Evolutionary conservation across 2,797 vertebrate species (phyloP).

Genomic region (Sitta carolinensis): DNA sequence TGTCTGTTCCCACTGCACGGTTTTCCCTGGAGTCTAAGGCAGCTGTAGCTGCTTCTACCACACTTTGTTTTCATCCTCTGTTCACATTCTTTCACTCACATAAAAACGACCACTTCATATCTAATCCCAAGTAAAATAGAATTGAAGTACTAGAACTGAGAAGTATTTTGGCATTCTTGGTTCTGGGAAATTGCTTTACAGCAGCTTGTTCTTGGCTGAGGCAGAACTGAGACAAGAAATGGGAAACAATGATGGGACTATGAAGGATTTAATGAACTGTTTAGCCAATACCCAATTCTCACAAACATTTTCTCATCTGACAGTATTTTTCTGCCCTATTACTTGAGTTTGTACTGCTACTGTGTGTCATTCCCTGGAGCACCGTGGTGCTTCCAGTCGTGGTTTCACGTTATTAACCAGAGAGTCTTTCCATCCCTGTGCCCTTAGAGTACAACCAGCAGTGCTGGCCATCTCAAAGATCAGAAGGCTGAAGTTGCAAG

Average conservation of each 20-base stretch:
- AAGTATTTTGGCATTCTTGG: not conserved
- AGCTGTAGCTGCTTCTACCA: not conserved
- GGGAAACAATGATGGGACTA: not conserved
- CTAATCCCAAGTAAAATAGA: not conserved
- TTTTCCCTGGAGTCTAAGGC: not conserved
- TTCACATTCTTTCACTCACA: not conserved
- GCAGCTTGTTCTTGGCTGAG: not conserved
- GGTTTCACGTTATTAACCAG: not conserved
- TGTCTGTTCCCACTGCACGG: not conserved
- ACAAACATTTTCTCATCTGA: constrained; percentile 19
- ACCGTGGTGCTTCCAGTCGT: not conserved
- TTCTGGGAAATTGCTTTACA: not conserved
- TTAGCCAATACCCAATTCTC: constrained; percentile 13
- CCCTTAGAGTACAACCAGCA: not conserved
- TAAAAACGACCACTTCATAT: not conserved
- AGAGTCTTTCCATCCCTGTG: not conserved
- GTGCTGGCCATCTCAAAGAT: not conserved
- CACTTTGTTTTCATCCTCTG: not conserved
- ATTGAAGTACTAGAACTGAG: not conserved
- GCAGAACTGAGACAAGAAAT: not conserved
- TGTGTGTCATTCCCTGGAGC: not conserved
- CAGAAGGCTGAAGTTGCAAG: not conserved
- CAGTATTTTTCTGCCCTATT: constrained; percentile 23
- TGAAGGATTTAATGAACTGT: not conserved
- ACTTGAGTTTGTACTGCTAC: constrained; percentile 13